These are phyloP conservation scores for Alviniconcha marisindica DNA, from an alignment of 1,140 invertebrate species.

Conservation along the genomic window DNA sequence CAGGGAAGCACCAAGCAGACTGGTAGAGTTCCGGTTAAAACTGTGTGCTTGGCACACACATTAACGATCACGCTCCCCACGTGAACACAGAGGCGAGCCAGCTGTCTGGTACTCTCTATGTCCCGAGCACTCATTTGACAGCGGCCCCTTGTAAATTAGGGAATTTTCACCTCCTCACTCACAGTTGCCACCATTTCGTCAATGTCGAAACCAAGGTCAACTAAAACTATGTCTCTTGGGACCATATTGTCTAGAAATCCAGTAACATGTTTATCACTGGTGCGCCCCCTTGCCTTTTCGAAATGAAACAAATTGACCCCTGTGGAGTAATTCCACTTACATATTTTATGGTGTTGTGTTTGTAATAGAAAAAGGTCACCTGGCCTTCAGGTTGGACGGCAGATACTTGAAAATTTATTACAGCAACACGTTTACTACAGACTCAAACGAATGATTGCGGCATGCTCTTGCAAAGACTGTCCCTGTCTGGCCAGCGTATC, in stretches of 20 bases:
- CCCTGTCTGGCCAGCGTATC: conserved; percentile 48
- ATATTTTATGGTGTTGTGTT: conserved; percentile 45
- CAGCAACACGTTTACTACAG: conserved; percentile 44
- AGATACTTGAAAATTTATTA: conserved; percentile 54
- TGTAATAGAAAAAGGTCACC: conserved; percentile 50
- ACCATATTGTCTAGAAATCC: conserved; percentile 40
- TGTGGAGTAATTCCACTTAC: conserved; percentile 51
- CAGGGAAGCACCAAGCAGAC: not conserved
- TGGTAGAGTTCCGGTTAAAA: conserved; percentile 28
- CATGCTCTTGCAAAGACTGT: conserved; percentile 40
- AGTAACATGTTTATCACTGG: conserved; percentile 45
- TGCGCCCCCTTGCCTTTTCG: conserved; percentile 48
- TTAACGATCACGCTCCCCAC: conserved; percentile 63
- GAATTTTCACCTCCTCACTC: conserved; percentile 47
- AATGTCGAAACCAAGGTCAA: conserved; percentile 47
- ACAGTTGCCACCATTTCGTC: conserved; percentile 34
- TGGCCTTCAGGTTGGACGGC: conserved; percentile 44
- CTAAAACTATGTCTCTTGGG: conserved; percentile 41
- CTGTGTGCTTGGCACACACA: conserved; percentile 29
- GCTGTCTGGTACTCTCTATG: conserved; percentile 49
- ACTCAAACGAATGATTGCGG: conserved; percentile 44
- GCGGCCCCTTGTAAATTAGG: conserved; percentile 50
- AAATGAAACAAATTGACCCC: conserved; percentile 45
- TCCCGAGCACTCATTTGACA: conserved; percentile 35
- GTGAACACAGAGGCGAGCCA: conserved; percentile 61